These are phyloP conservation scores for Urocynchramus pylzowi DNA, from an alignment of 2,113 vertebrate species.

Conservation along the genomic window DNA sequence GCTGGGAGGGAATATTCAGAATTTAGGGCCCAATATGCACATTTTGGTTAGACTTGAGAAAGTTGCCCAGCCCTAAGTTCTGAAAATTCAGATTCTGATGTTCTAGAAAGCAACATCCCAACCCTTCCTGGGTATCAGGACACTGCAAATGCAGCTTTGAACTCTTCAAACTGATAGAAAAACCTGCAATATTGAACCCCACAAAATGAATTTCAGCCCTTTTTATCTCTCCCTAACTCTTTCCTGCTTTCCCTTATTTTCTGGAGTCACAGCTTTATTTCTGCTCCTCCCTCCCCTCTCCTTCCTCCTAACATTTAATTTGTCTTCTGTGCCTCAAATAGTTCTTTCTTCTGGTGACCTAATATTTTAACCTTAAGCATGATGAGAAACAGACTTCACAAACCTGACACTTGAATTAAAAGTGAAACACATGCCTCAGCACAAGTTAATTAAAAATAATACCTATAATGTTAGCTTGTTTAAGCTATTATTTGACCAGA, in stretches of 20 bases:
- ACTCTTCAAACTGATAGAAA: not conserved
- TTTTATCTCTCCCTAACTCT: not conserved
- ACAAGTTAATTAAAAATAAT: constrained; percentile 57
- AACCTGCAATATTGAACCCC: not conserved
- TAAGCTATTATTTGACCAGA: not conserved
- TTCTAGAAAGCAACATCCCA: not conserved
- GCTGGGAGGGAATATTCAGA: not conserved
- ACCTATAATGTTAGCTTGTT: constrained; percentile 8
- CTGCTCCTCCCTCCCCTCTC: constrained; percentile 39
- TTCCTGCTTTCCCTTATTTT: not conserved
- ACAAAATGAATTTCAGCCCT: not conserved
- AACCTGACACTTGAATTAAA: constrained; percentile 43
- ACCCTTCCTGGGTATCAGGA: not conserved
- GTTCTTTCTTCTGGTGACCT: constrained; percentile 39
- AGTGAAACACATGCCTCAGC: constrained; percentile 29
- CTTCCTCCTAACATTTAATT: constrained; percentile 52
- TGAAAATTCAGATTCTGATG: not conserved
- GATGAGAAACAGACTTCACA: constrained; percentile 46
- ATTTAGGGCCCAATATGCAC: not conserved
- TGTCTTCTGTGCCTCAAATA: constrained; percentile 36
- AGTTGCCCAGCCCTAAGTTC: too few species aligned
- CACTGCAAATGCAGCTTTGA: not conserved
- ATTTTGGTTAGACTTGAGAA: not conserved
- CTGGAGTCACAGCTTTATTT: not conserved
- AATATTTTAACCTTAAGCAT: constrained; percentile 51